Evolutionary conservation across 2,888 invertebrate genomes (phyloP), one percentile per base, ranked within the genome.

Genomic region (Melieria picta): DNA sequence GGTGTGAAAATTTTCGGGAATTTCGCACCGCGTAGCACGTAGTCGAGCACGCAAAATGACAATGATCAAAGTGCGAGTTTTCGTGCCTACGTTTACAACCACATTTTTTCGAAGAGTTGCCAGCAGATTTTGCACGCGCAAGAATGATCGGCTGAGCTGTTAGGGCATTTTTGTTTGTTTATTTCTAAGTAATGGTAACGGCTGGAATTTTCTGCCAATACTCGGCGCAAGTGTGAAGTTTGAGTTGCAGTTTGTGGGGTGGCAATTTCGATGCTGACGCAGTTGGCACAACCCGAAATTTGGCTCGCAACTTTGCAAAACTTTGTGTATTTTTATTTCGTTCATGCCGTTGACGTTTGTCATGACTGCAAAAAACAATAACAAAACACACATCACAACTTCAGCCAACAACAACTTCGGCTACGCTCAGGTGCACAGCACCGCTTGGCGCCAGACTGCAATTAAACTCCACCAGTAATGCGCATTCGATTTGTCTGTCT

Each of bases 371-470:
- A 11, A 4, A 52, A 52, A n/a, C 7, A 7, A 52, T 13, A 52
- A 52, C 5, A 50, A 11, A 50, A 50, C 50, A 50, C 7, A 7
- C 7, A 50, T 10, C 50, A 50, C 1, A 7, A 50, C 7, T 50
- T 10, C 9, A 11, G 11, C 50, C 50, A 50, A 50, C 9, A 52
- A 52, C 52, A 52, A 52, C 52, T 52, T 52, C 7, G 13, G 13
- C 7, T 11, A 1, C 52, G 43, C n/a, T 56, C 45, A 65, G 65
- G 65, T 65, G 65, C 65, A 56, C 16, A 65, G 65, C 65, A 13
- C 65, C 46, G 46, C 55, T 13, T 65, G 56, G 65, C 65, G 65
- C 65, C 65, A 65, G 56, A 65, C 46, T 57, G 42, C 56, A 57
- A 65, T 65, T 65, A 45, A 56, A 13, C 42, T 11, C 7, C 11